Conservation (phyloP, 2,888 invertebrate species). For the Aspidiotus destructor region DNA sequence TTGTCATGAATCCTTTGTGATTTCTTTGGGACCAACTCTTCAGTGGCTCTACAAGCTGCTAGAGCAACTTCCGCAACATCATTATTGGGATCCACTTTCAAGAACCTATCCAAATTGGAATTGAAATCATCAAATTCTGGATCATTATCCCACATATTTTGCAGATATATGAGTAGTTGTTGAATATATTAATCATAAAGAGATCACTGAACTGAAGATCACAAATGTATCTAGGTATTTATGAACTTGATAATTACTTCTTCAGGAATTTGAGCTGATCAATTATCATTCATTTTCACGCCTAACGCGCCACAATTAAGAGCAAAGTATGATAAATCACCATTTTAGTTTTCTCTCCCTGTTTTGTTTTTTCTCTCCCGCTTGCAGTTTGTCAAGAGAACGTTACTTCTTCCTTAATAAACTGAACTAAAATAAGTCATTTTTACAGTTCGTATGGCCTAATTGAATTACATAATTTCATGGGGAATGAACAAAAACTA, state of each 20-base stretch:
- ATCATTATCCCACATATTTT: neutral
- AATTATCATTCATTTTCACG: neutral
- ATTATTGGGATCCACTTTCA: neutral
- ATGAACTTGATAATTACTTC: neutral
- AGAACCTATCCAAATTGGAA: neutral
- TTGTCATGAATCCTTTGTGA: neutral
- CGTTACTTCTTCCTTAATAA: neutral
- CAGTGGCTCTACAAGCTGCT: conserved; percentile 1
- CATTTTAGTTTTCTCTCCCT: neutral
- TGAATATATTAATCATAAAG: no score
- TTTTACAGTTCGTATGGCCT: neutral
- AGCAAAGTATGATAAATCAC: neutral
- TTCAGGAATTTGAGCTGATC: neutral
- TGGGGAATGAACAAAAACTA: no score
- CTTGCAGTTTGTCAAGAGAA: neutral
- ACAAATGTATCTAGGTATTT: neutral
- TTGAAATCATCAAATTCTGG: neutral
- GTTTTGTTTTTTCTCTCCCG: conserved; percentile 1
- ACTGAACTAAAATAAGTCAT: neutral
- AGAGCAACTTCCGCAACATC: neutral
- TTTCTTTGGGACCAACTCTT: conserved; percentile 2
- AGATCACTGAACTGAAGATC: no score
- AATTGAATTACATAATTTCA: no score
- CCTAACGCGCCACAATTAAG: neutral
- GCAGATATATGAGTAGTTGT: neutral